These are phyloP conservation scores for Antennarius striatus DNA, from an alignment of 2,113 vertebrate species.

Conservation along the genomic window DNA sequence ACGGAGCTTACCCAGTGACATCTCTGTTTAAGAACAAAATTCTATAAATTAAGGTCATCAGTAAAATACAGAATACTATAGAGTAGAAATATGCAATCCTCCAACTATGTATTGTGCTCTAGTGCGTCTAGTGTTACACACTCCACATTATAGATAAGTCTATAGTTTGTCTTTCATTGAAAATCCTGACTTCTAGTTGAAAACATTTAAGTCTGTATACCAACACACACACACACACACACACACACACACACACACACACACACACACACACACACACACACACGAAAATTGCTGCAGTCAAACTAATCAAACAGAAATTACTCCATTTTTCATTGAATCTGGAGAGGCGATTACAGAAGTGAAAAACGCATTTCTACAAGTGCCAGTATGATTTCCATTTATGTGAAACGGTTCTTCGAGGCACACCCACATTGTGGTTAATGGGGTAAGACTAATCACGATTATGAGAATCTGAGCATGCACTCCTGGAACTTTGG, in stretches of 20 bases:
- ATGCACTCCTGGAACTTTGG: conserved; percentile 48
- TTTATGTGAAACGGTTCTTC: conserved; percentile 51
- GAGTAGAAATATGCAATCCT: no score
- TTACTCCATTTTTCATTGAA: conserved; percentile 45
- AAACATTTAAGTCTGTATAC: no score
- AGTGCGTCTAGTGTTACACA: no score
- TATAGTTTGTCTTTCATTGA: no score
- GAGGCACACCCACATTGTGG: conserved; percentile 34
- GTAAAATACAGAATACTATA: no score
- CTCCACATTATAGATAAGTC: no score
- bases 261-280: conserved; percentile 3
- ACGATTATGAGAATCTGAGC: conserved; percentile 62
- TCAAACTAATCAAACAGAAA: conserved; percentile 45
- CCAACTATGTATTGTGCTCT: no score
- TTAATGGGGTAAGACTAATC: conserved; percentile 68
- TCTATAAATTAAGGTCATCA: no score
- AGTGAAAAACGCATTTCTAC: conserved; percentile 42
- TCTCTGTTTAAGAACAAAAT: not conserved
- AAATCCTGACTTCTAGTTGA: no score
- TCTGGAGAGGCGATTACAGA: conserved; percentile 43
- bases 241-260: not conserved
- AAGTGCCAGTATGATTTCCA: conserved; percentile 68
- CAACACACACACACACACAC: not conserved
- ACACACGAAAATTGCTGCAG: conserved; percentile 4
- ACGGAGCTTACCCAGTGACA: not conserved